These are phyloP conservation scores for Drosophila kanekoi DNA, from an alignment of 2,888 invertebrate genomes.

Conservation along the genomic window DNA sequence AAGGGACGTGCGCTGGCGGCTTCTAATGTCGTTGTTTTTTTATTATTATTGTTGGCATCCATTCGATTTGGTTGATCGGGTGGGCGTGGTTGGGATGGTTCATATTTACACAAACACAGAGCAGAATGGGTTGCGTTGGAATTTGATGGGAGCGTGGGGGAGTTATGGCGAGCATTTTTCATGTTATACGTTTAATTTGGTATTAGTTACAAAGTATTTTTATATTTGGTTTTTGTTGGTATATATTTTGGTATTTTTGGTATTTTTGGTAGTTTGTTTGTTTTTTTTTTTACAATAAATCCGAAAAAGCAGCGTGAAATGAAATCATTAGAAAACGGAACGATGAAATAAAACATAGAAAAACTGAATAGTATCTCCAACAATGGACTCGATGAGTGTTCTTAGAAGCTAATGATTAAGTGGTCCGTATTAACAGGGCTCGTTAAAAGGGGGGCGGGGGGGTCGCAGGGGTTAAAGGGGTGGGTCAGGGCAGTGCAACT, in stretches of 20 bases:
- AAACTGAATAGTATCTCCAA: constrained; percentile 74
- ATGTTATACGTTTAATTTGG: constrained; percentile 32
- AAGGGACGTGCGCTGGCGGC: constrained; percentile 88
- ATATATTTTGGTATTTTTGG: constrained; percentile 13
- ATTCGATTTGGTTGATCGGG: not conserved
- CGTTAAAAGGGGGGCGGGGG: not conserved
- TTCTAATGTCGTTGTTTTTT: constrained; percentile 68
- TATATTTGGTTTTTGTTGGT: constrained; percentile 5
- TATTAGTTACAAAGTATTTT: constrained; percentile 42
- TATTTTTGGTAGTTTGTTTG: constrained; percentile 9
- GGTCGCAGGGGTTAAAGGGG: not conserved
- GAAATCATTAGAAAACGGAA: constrained; percentile 81
- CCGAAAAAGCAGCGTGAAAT: constrained; percentile 86
- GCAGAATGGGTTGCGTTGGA: constrained; percentile 22
- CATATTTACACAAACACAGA: constrained; percentile 34
- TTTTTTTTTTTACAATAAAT: constrained; percentile 79
- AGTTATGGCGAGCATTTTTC: constrained; percentile 45
- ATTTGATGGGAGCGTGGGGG: constrained; percentile 19
- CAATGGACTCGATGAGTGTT: constrained; percentile 65
- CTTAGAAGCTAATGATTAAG: constrained; percentile 64
- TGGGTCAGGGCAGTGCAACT: constrained; percentile 18
- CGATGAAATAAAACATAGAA: constrained; percentile 82
- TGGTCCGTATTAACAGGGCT: constrained; percentile 11
- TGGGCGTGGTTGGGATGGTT: constrained; percentile 14
- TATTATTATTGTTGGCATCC: constrained; percentile 6